Base-by-base conservation (phyloP, 2,113 vertebrate species). In the Electrona antarctica region DNA sequence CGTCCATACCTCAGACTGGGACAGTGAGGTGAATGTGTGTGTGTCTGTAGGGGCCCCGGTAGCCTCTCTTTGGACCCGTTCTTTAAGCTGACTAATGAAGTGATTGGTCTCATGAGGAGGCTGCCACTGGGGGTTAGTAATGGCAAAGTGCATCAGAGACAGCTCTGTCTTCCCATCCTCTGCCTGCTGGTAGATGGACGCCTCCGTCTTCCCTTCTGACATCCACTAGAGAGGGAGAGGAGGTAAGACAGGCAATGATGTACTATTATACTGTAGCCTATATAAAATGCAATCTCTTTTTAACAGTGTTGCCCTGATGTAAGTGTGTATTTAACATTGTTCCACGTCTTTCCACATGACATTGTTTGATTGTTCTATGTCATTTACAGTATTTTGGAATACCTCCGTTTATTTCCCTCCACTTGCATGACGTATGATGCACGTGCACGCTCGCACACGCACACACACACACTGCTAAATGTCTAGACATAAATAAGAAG, bases 91-190 rank as follows among this genome's bases (percentile, higher is more conserved):
- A 83, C 95, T 96, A 57, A 99, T 95, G 91, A 99, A 99, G 78
- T 96, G 96, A 0, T 97, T 98, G 87, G 97, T 99, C 89, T 98
- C 96, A 0, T 93, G 93, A 0, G 98, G 96, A 0, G 98, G 98
- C 87, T 98, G 97, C 98, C 98, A 99, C 76, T 95, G 97, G 7
- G 98, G 98, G 79, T 99, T 99, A 60, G 97, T 99, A 90, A 99
- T 98, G 77, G 98, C 98, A 64, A 99, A 99, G 88, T 98, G 98
- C 97, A 99, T 98, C 76, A 99, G 95, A 0, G 98, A 99, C 73
- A 99, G 83, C 84, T 99, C 98, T 0, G 98, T 99, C 88, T 99
- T 99, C 60, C 98, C 97, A 0, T 99, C 97, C 78, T 99, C 98
- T 0, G 98, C 98, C 86, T 99, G 98, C 84, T 99, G 98, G 92